phyloP scores from a whole-genome alignment of 2,797 vertebrate species.

The Notolabrus celidotus region DNA sequence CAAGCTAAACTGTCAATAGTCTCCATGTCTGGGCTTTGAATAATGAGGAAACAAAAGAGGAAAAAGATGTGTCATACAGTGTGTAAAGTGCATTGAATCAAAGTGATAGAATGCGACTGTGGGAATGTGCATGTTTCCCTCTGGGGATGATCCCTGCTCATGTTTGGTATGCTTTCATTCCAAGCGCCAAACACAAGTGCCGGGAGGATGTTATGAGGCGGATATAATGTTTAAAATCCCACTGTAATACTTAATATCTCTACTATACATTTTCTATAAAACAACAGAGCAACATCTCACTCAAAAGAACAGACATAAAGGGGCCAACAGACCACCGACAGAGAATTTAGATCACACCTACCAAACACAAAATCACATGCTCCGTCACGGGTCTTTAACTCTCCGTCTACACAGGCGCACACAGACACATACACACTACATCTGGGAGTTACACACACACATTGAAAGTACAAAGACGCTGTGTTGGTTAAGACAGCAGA shows the following conservation, averaged over 20 bases:
- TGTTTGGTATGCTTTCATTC: conserved; percentile 36
- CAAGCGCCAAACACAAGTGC: conserved; percentile 29
- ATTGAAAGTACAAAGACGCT: conserved; percentile 59
- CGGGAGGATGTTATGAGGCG: conserved; percentile 27
- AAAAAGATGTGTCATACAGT: conserved; percentile 45
- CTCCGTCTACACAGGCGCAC: conserved; percentile 42
- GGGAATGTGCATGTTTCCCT: conserved; percentile 68
- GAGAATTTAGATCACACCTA: conserved; percentile 40
- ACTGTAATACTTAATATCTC: conserved; percentile 28
- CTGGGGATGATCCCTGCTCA: conserved; percentile 42
- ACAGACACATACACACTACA: conserved; percentile 53
- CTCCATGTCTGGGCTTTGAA: conserved; percentile 9
- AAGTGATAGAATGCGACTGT: conserved; percentile 58
- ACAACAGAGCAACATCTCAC: conserved; percentile 32
- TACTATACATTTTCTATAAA: conserved; percentile 48
- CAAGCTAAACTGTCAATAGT: conserved; percentile 21
- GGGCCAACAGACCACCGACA: conserved; percentile 25
- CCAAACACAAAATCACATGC: conserved; percentile 44
- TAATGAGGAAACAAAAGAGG: neutral
- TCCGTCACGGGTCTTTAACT: conserved; percentile 25
- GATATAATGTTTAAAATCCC: conserved; percentile 40
- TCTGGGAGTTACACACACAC: conserved; percentile 37
- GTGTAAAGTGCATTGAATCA: conserved; percentile 76
- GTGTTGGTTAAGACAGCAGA: conserved; percentile 73
- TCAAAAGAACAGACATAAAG: conserved; percentile 33